Evolutionary conservation across 2,888 invertebrate genomes (phyloP).

Genomic region (Metellina segmentata): DNA sequence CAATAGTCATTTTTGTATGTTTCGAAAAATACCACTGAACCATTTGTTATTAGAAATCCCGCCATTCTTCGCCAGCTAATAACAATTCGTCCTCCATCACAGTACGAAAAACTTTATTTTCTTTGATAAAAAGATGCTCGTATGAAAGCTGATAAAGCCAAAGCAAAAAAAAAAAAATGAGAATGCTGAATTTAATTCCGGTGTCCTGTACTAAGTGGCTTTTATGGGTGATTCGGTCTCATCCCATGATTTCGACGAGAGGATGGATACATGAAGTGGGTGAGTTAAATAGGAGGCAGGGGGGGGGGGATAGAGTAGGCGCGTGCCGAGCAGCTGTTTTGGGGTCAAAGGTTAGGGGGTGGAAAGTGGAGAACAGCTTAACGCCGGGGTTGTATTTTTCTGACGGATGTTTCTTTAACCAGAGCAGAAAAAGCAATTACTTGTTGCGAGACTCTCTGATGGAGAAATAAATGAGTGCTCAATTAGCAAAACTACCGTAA

Average conservation of each 20-base stretch:
- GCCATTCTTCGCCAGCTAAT: too few relatives aligned
- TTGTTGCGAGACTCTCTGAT: neutral
- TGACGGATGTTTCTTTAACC: neutral
- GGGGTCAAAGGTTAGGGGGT: constrained; percentile 8
- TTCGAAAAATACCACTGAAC: too few relatives aligned
- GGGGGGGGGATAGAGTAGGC: constrained; percentile 9
- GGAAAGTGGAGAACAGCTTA: constrained; percentile 3
- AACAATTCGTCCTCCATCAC: too few relatives aligned
- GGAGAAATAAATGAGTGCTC: neutral
- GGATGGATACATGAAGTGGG: constrained; percentile 4
- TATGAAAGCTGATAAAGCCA: neutral
- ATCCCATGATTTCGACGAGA: neutral
- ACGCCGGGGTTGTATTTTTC: neutral
- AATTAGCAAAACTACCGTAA: neutral
- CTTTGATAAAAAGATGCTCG: too few relatives aligned
- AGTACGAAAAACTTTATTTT: too few relatives aligned
- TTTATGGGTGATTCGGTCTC: neutral
- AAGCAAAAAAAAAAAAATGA: neutral
- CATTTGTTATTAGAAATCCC: too few relatives aligned
- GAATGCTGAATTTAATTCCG: constrained; percentile 10
- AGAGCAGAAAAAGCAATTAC: neutral
- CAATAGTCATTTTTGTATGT: too few relatives aligned
- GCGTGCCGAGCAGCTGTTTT: constrained; percentile 69
- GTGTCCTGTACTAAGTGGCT: neutral
- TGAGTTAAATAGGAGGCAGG: constrained; percentile 7